Evolutionary conservation across 2,113 vertebrate species (phyloP).

Genomic region (Leptobrachium leishanense): DNA sequence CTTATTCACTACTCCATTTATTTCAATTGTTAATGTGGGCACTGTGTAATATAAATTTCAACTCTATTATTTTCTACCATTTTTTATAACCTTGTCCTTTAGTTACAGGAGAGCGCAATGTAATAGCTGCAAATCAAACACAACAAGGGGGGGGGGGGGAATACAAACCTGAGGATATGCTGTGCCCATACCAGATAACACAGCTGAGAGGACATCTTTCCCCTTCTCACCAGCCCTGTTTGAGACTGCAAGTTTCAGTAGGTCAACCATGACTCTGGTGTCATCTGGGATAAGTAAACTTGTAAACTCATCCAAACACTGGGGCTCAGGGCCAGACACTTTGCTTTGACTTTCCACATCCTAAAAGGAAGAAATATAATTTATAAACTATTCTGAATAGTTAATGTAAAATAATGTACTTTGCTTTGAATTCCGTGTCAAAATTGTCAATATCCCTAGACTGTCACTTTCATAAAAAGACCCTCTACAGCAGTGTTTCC

Average conservation of each 20-base stretch:
- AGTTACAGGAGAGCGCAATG: too few species aligned
- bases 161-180: conserved; percentile 89
- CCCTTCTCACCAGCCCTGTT: conserved; percentile 88
- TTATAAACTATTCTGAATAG: neutral
- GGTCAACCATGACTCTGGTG: conserved; percentile 90
- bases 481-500: too few species aligned
- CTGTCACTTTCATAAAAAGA: too few species aligned
- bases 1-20: too few species aligned
- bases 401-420: too few species aligned
- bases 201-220: conserved; percentile 89
- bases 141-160: neutral
- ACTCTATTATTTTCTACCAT: too few species aligned
- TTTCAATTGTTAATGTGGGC: too few species aligned
- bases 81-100: too few species aligned
- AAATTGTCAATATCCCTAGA: too few species aligned
- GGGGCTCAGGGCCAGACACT: conserved; percentile 84
- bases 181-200: conserved; percentile 95
- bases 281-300: conserved; percentile 90
- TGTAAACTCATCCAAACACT: conserved; percentile 94
- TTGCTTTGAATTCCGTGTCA: too few species aligned
- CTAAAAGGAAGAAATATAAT: conserved; percentile 61
- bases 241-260: conserved; percentile 93
- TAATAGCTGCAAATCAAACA: neutral
- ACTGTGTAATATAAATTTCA: too few species aligned
- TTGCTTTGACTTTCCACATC: conserved; percentile 92